A percentile compares a stretch with the other conserved stretches of the same genome.
Evolutionary conservation across 2,888 invertebrate genomes (phyloP).

Genomic region (Cordilura impudica): DNA sequence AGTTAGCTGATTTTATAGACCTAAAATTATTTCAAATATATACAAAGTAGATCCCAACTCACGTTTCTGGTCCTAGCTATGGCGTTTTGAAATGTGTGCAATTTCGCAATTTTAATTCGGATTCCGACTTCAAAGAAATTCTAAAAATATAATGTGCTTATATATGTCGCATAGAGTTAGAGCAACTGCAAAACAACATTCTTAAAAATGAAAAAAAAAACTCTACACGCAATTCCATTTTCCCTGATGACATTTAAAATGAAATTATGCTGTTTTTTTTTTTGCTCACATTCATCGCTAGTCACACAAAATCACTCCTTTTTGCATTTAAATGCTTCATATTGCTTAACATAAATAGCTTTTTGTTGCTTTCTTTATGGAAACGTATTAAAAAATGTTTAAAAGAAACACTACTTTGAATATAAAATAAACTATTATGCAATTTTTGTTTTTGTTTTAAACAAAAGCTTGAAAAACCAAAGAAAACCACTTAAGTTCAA

Average conservation of each 20-base stretch:
- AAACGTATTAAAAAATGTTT: constrained; percentile 16
- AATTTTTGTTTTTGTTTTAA: constrained; percentile 41
- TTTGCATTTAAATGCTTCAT: constrained; percentile 53
- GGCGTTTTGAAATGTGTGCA: no score
- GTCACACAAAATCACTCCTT: constrained; percentile 37
- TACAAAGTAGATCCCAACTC: no score
- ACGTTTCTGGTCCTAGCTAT: no score
- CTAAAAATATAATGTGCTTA: no score
- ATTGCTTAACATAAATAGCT: constrained; percentile 53
- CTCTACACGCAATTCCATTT: constrained; percentile 29
- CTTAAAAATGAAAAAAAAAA: no score
- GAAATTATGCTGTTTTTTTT: constrained; percentile 2
- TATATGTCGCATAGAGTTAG: no score
- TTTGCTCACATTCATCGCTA: not conserved
- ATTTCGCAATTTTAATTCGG: no score
- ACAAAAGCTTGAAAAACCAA: constrained; percentile 34
- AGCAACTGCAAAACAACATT: no score
- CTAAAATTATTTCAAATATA: no score
- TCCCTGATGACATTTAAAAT: constrained; percentile 19
- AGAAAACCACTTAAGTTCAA: not conserved
- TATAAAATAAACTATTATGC: constrained; percentile 57
- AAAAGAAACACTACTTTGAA: constrained; percentile 60
- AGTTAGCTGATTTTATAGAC: no score
- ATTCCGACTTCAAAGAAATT: no score
- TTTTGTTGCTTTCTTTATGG: constrained; percentile 26